phyloP scores from a whole-genome alignment of 2,113 vertebrate species.

The Rhinopithecus roxellana region DNA sequence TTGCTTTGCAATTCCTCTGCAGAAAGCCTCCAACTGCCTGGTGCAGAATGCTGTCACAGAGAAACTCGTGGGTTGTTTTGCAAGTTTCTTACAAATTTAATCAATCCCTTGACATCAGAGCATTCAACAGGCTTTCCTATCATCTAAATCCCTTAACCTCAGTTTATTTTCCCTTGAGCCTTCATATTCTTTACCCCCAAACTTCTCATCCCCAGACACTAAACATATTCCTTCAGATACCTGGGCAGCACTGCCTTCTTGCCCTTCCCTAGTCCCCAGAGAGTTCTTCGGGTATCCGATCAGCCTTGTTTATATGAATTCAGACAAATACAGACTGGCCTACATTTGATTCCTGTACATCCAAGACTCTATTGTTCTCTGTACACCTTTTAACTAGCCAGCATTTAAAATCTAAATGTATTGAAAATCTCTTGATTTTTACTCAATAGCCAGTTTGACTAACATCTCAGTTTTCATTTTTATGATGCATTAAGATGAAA shows the following conservation, averaged over 20 bases:
- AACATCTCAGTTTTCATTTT: constrained; percentile 27
- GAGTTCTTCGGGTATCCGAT: not conserved
- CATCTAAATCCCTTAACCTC: constrained; percentile 41
- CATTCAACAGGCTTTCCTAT: not conserved
- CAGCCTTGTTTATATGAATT: not conserved
- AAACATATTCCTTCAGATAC: not conserved
- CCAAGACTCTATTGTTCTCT: not conserved
- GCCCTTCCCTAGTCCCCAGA: not conserved
- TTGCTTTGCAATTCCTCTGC: not conserved
- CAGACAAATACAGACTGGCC: not conserved
- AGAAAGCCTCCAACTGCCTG: not conserved
- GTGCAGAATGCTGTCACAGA: not conserved
- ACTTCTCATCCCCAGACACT: not conserved
- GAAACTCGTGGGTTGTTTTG: constrained; percentile 47
- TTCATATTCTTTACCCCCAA: not conserved
- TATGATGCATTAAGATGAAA: not conserved
- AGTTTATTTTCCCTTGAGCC: constrained; percentile 51
- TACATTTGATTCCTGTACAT: constrained; percentile 1
- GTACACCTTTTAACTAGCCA: not conserved
- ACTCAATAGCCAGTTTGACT: not conserved
- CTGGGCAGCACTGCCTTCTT: not conserved
- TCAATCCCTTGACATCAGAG: constrained; percentile 56
- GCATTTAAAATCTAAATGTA: constrained; percentile 25
- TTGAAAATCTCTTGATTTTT: constrained; percentile 31
- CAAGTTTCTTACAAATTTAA: constrained; percentile 59